Conservation (phyloP, 2,888 invertebrate species). For the Empis stercorea region DNA sequence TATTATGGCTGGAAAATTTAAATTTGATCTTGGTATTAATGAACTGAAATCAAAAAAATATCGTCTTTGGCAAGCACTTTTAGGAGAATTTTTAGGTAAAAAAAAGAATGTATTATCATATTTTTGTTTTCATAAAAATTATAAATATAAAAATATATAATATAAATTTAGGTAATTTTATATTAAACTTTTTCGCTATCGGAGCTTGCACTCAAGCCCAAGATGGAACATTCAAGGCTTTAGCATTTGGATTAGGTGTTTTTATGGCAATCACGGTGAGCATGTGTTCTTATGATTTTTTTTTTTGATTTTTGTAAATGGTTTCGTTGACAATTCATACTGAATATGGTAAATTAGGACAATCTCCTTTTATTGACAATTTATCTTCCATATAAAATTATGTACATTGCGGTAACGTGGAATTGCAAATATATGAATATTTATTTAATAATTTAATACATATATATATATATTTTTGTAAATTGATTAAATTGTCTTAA, state of each 20-base stretch:
- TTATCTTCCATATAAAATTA: constrained; percentile 2
- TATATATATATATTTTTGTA: too few species aligned
- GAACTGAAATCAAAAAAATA: constrained; percentile 55
- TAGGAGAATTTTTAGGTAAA: constrained; percentile 72
- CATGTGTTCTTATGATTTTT: too few species aligned
- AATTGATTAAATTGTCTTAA: too few species aligned
- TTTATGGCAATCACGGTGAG: constrained; percentile 67
- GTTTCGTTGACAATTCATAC: constrained; percentile 7
- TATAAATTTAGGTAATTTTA: constrained; percentile 47
- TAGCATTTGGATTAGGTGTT: constrained; percentile 77
- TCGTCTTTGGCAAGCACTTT: constrained; percentile 62
- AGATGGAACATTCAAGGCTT: constrained; percentile 50
- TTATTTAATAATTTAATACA: too few species aligned
- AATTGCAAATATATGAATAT: constrained; percentile 2
- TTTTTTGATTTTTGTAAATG: too few species aligned
- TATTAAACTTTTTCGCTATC: constrained; percentile 83
- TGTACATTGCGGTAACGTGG: background rate
- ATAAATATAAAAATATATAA: background rate
- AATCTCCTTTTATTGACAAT: too few species aligned
- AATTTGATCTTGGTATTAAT: constrained; percentile 52
- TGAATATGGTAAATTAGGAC: background rate
- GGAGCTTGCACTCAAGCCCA: constrained; percentile 54
- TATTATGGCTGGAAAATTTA: constrained; percentile 39
- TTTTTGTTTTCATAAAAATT: too few species aligned
- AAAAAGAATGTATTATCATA: too few species aligned